Evolutionary conservation across 2,888 invertebrate species (phyloP).

Genomic region (Spicauda simplicius): DNA sequence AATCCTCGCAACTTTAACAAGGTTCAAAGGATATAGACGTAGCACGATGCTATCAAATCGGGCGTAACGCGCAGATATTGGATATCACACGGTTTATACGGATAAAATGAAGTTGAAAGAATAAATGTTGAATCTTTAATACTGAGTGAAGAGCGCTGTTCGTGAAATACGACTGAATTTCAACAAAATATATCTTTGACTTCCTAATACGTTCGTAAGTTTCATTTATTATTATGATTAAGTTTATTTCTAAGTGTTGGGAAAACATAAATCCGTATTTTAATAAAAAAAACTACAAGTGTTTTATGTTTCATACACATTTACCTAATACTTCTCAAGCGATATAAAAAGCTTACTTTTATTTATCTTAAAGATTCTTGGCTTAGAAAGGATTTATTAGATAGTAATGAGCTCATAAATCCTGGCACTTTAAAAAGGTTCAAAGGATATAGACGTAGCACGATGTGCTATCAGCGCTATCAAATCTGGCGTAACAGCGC

Average conservation of each 20-base stretch:
- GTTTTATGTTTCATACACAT: too few species aligned
- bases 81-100: constrained; percentile 12
- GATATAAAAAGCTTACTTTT: not conserved
- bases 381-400: too few species aligned
- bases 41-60: constrained; percentile 24
- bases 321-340: too few species aligned
- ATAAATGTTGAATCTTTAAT: not conserved
- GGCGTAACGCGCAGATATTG: constrained; percentile 22
- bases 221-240: too few species aligned
- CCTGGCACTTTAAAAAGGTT: constrained; percentile 24
- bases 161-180: not conserved
- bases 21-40: constrained; percentile 17
- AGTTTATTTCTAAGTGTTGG: too few species aligned
- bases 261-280: too few species aligned
- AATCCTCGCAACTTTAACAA: constrained; percentile 30
- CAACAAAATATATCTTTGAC: too few species aligned
- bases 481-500: constrained; percentile 25
- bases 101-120: not conserved
- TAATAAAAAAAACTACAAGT: too few species aligned
- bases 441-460: constrained; percentile 20
- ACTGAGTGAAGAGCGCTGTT: not conserved
- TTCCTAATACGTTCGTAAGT: too few species aligned
- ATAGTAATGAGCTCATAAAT: constrained; percentile 26
- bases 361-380: constrained; percentile 1
- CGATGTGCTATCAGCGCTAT: too few species aligned